Percentiles rank a stretch among this genome's conserved stretches.
These are phyloP conservation scores for Lateolabrax maculatus DNA, from an alignment of 2,797 vertebrate species.

Conservation along the genomic window DNA sequence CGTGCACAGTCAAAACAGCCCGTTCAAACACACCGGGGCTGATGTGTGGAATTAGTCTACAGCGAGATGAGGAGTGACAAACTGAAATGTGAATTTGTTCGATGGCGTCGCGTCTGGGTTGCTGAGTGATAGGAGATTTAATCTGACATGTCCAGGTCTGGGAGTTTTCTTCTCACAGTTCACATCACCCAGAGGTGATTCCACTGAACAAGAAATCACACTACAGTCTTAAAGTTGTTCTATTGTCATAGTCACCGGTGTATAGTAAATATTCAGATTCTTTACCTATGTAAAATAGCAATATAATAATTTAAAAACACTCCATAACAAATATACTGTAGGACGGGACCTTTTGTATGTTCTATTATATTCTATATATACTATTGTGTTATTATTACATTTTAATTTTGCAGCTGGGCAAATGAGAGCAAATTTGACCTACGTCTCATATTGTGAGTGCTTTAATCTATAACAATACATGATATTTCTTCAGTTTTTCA, in stretches of 20 bases:
- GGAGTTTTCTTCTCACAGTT: not conserved
- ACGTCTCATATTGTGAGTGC: not conserved
- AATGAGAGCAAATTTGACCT: not conserved
- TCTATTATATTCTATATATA: not conserved
- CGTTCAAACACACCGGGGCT: not conserved
- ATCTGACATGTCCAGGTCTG: conserved; percentile 47
- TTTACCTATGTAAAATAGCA: not conserved
- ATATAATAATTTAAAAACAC: not conserved
- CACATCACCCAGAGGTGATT: conserved; percentile 32
- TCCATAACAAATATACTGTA: not conserved
- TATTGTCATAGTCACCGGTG: not conserved
- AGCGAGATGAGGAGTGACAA: conserved; percentile 44
- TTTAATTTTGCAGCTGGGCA: not conserved
- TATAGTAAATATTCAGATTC: not conserved
- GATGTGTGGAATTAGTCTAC: conserved; percentile 39
- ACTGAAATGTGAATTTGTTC: conserved; percentile 40
- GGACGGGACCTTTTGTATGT: not conserved
- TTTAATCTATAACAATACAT: not conserved
- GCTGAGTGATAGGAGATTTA: conserved; percentile 56
- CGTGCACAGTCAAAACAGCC: conserved; percentile 41
- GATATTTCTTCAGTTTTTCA: not conserved
- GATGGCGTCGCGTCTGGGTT: conserved; percentile 41
- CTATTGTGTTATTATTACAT: not conserved
- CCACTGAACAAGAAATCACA: conserved; percentile 24
- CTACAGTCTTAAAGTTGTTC: not conserved